A percentile compares a stretch with the other conserved stretches of the same genome.
These are phyloP conservation scores for Ostrea edulis DNA, from an alignment of 1,140 invertebrate genomes.

Conservation along the genomic window DNA sequence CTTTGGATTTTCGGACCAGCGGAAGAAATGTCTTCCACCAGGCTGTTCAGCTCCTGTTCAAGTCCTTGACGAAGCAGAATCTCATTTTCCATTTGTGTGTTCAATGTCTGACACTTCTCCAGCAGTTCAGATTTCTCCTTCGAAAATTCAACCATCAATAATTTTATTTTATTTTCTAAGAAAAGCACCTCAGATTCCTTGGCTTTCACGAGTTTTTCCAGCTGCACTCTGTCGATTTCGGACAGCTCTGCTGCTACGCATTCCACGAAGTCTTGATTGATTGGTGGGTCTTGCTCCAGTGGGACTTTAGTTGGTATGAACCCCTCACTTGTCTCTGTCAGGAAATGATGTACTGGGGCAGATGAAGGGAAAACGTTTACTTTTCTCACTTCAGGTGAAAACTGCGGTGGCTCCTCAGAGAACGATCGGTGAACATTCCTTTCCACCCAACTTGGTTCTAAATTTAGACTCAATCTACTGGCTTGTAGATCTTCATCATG, in stretches of 20 bases:
- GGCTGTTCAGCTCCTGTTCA: constrained; percentile 57
- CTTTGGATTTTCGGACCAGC: neutral
- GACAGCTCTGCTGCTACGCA: neutral
- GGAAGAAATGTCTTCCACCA: neutral
- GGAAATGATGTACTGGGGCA: neutral
- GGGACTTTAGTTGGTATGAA: neutral
- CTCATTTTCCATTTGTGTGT: constrained; percentile 55
- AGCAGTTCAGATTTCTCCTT: constrained; percentile 60
- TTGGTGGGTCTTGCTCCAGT: neutral
- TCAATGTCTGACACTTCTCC: constrained; percentile 55
- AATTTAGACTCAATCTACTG: neutral
- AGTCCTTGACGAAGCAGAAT: constrained; percentile 49
- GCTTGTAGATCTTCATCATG: neutral
- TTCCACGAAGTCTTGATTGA: neutral
- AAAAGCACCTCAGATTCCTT: neutral
- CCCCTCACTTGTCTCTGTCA: neutral
- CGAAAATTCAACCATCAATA: constrained; percentile 52
- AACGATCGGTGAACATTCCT: neutral
- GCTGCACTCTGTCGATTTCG: constrained; percentile 38
- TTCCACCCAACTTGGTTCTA: neutral
- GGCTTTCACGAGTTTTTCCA: constrained; percentile 53
- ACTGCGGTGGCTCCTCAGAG: neutral
- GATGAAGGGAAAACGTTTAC: neutral
- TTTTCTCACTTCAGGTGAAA: neutral
- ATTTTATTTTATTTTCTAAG: constrained; percentile 45